Percentiles rank a stretch among this genome's conserved stretches.
Conservation (phyloP, 2,113 vertebrate genomes). For the Pituophis catenifer region DNA sequence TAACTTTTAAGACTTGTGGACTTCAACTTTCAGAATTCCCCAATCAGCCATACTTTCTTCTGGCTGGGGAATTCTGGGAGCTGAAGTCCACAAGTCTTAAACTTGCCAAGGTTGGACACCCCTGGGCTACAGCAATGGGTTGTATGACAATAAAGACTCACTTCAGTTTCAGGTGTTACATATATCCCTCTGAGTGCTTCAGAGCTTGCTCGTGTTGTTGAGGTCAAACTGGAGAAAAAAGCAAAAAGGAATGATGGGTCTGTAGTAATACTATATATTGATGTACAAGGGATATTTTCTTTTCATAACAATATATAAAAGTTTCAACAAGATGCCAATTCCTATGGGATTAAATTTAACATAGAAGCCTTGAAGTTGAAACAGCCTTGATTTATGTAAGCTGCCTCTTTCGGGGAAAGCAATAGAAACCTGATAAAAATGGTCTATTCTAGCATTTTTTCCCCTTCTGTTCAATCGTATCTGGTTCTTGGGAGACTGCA, state of each 20-base stretch:
- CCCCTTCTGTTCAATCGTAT: background rate
- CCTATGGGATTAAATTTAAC: background rate
- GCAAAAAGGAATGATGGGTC: constrained; percentile 20
- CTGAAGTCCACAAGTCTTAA: background rate
- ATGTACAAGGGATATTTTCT: background rate
- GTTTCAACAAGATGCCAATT: background rate
- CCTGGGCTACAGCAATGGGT: background rate
- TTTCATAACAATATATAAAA: background rate
- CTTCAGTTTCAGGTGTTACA: constrained; percentile 84
- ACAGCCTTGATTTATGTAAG: background rate
- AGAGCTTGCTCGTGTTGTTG: constrained; percentile 91
- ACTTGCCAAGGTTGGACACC: background rate
- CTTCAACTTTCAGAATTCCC: background rate
- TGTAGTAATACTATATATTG: background rate
- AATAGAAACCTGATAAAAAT: background rate
- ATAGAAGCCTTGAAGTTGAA: background rate
- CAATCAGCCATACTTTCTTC: background rate
- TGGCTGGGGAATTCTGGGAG: background rate
- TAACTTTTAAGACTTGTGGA: background rate
- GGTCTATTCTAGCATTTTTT: background rate
- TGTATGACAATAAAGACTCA: constrained; percentile 58
- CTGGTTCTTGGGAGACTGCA: background rate
- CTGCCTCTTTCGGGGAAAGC: constrained; percentile 3
- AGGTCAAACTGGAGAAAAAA: constrained; percentile 80
- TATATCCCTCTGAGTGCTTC: constrained; percentile 84